These are phyloP conservation scores for Orthosia cruda DNA, from an alignment of 2,888 invertebrate species.

Conservation along the genomic window DNA sequence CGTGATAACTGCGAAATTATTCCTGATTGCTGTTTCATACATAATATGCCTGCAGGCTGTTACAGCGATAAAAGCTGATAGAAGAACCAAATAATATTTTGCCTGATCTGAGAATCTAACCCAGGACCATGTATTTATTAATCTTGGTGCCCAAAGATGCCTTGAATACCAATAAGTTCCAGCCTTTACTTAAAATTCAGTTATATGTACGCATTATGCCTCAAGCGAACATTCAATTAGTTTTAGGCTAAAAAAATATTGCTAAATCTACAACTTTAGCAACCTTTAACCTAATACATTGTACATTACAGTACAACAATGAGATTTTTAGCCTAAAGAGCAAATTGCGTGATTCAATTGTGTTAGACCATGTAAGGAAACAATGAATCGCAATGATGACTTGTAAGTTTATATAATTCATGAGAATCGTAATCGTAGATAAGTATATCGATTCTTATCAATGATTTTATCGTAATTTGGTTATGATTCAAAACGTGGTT, in stretches of 20 bases:
- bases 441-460: constrained; percentile 34
- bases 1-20: too few species aligned
- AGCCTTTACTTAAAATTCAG: neutral
- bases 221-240: neutral
- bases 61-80: too few species aligned
- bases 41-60: too few species aligned
- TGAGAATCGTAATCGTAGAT: constrained; percentile 25
- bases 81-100: too few species aligned
- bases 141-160: neutral
- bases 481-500: neutral
- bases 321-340: constrained; percentile 57
- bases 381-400: constrained; percentile 50
- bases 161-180: too few species aligned
- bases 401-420: constrained; percentile 45
- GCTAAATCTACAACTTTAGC: constrained; percentile 24
- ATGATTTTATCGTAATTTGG: constrained; percentile 26
- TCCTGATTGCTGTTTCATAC: too few species aligned
- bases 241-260: constrained; percentile 21
- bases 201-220: neutral
- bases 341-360: constrained; percentile 64
- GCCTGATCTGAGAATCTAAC: too few species aligned
- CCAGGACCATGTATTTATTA: neutral
- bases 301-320: constrained; percentile 35
- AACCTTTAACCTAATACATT: constrained; percentile 48
- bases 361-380: constrained; percentile 51